Base-by-base conservation (phyloP, 1,140 invertebrate species). In the Drosophila murphyi region DNA sequence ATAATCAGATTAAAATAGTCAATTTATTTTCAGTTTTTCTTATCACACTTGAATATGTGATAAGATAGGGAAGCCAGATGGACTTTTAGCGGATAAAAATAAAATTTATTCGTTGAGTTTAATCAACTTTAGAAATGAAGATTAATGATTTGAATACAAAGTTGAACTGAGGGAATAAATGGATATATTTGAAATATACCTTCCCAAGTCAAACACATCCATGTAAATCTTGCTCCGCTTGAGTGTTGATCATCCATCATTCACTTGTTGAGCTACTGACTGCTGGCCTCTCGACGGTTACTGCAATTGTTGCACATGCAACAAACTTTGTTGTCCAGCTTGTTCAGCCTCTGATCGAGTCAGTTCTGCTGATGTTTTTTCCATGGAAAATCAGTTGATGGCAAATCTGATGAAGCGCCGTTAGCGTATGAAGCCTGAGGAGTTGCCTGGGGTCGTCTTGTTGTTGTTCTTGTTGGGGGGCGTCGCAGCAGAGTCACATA, bases 401-500 rank as follows among this genome's bases (percentile, higher is more conserved):
- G 71, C 61, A 60, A 82, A 86, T 86, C 75, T 81, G 64, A 87
- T 81, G 64, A 87, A 74, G 73, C 72, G 83, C 82, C 82, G 82
- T 87, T 87, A 87, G 82, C 39, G 10, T n/a, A 43, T 20, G 20
- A 1, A 20, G 20, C 10, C 39, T 43, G 39, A 4, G n/a, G 50
- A 41, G 43, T 34, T 20, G 2, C 29, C 39, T 43, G 34, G 20
- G 20, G 5, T 41, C 10, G 39, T 3, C 20, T 32, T 31, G 12
- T 35, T 50, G 35, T 45, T n/a, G 55, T 10, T 34, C 35, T 1
- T 39, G 20, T 43, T 32, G 29, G 69, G 54, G 59, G 85, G 85
- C 85, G 85, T 88, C 50, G 70, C 73, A 60, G 51, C 10, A 5
- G 48, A 62, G 50, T 70, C 80, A 88, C 81, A 90, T 88, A 90